Base-by-base conservation (phyloP, 2,113 vertebrate genomes). In the Irena cyanogastra region DNA sequence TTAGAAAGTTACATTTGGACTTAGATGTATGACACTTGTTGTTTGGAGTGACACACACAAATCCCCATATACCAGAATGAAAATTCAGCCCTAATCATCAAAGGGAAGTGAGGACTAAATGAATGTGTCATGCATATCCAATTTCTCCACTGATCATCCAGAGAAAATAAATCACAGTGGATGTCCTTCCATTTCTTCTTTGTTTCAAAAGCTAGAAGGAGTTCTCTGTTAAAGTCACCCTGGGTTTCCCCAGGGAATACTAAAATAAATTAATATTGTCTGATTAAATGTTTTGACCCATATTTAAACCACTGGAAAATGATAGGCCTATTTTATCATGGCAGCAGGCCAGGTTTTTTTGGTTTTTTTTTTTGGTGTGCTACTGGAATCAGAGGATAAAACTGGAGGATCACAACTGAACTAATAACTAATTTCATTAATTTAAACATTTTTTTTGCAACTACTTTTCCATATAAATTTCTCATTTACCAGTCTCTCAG, bases 11-110 rank as follows among this genome's bases (percentile, higher is more conserved):
- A 94, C 89, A 57, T 96, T 97, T 91, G 80, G 69, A 89, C 92
- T 90, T 95, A 83, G 61, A 94, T 77, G 94, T 72, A 70, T 91
- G 93, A 54, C 41, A 53, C 87, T 95, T 78, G 79, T 79, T 90
- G 75, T 83, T 93, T 87, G 80, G 90, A 97, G 87, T 89, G 95
- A 89, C 95, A 96, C 54, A 42, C 57, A 89, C 90, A 97, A 97
- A 97, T 97, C 96, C 94, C 84, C 85, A 59, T 64, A 74, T 23
- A 94, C 82, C 92, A 87, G 94, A 93, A 94, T 17, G 87, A 96
- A 97, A 97, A 97, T 94, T 97, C 94, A 95, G 75, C 86, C 87
- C 61, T 94, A 91, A 96, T 97, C 96, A 97, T 97, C 96, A 97
- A 97, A 97, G 96, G 92, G 80, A 97, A 96, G 92, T 94, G 93